These are phyloP conservation scores for Thera britannica DNA, from an alignment of 2,888 invertebrate genomes.

Conservation along the genomic window DNA sequence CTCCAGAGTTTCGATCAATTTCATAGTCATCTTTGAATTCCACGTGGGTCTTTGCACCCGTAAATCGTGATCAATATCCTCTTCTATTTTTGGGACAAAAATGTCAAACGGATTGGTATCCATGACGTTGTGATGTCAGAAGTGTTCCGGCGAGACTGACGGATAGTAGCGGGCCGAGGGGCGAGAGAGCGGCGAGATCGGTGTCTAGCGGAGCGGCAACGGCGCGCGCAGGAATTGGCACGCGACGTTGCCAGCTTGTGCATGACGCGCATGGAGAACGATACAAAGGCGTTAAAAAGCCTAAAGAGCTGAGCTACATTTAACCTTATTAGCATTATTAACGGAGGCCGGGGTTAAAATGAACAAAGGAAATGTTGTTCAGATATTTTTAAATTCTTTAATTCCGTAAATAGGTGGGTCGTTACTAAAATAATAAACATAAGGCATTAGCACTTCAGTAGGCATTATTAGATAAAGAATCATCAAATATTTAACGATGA, in stretches of 20 bases:
- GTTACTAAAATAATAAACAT: not conserved
- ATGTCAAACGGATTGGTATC: conserved; percentile 69
- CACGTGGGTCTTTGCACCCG: conserved; percentile 56
- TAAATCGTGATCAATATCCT: conserved; percentile 56
- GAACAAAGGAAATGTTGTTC: conserved; percentile 52
- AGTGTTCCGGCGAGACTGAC: conserved; percentile 81
- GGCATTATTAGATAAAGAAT: not conserved
- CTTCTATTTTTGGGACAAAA: conserved; percentile 67
- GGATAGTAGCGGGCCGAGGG: conserved; percentile 42
- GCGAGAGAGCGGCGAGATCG: conserved; percentile 66
- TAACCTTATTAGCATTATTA: conserved; percentile 66
- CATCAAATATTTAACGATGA: conserved; percentile 46
- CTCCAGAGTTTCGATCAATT: conserved; percentile 67
- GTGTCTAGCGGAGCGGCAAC: conserved; percentile 74
- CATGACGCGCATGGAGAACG: conserved; percentile 37
- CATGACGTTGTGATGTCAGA: conserved; percentile 62
- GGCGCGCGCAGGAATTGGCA: conserved; percentile 44
- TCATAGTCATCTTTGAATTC: conserved; percentile 69
- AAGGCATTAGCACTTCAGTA: not conserved
- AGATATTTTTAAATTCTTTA: not conserved
- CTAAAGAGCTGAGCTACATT: conserved; percentile 55
- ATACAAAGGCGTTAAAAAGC: conserved; percentile 56
- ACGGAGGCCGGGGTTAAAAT: conserved; percentile 40
- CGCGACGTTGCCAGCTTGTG: conserved; percentile 49
- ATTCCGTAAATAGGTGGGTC: not conserved